phyloP scores from a whole-genome alignment of 2,888 invertebrate genomes.

The Acronicta leporina region DNA sequence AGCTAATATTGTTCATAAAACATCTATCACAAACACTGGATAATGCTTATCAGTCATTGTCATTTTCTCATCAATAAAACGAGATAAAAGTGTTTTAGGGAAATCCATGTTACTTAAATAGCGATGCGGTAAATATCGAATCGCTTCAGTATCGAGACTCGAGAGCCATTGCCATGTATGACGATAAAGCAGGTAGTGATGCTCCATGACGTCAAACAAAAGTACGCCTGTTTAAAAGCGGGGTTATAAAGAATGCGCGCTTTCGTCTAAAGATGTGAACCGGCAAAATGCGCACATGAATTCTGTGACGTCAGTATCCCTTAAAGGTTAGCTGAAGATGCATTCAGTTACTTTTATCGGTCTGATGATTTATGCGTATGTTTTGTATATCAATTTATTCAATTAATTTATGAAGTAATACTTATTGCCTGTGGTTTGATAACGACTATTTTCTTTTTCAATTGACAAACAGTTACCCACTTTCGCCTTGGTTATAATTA shows the following conservation, averaged over 20 bases:
- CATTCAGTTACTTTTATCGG: too few species aligned
- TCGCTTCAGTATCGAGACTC: not conserved
- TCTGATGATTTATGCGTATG: too few species aligned
- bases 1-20: slow-evolving; percentile 27
- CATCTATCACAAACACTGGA: slow-evolving; percentile 16
- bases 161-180: not conserved
- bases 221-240: too few species aligned
- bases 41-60: slow-evolving; percentile 44
- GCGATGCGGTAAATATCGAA: not conserved
- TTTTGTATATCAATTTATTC: too few species aligned
- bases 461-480: too few species aligned
- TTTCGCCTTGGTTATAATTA: too few species aligned
- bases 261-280: not conserved
- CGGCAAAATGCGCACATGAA: not conserved
- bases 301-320: slow-evolving; percentile 9
- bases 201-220: not conserved
- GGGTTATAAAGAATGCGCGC: too few species aligned
- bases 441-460: too few species aligned
- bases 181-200: too few species aligned
- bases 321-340: too few species aligned
- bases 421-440: too few species aligned
- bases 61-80: slow-evolving; percentile 34
- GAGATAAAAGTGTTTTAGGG: slow-evolving; percentile 1
- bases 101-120: slow-evolving; percentile 11
- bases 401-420: too few species aligned